Conservation (phyloP, 1,140 invertebrate genomes). For the Helicoverpa armigera region DNA sequence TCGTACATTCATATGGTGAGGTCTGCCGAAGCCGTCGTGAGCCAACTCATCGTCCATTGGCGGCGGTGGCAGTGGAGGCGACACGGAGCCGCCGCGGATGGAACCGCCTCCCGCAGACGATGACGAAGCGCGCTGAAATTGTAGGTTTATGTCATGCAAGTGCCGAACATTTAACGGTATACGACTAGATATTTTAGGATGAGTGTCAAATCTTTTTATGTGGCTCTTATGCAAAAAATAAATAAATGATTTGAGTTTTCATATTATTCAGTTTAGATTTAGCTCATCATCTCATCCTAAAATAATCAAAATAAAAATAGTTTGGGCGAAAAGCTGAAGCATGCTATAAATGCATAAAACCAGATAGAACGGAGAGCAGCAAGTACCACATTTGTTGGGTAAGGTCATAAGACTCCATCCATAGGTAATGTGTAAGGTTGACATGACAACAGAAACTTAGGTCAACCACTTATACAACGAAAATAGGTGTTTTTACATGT, state of each 20-base stretch:
- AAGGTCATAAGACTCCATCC: conserved; percentile 3
- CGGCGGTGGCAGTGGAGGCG: conserved; percentile 95
- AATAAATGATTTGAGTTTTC: no score
- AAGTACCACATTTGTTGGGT: neutral
- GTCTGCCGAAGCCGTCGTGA: conserved; percentile 91
- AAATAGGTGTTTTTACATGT: neutral
- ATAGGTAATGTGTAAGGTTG: conserved; percentile 11
- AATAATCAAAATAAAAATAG: neutral
- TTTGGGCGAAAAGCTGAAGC: neutral
- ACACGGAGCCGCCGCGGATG: conserved; percentile 87
- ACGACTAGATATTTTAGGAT: neutral
- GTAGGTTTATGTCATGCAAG: neutral
- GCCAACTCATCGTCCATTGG: conserved; percentile 90
- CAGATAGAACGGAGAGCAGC: neutral
- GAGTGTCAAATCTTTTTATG: neutral
- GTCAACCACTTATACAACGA: conserved; percentile 29
- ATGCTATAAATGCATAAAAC: neutral
- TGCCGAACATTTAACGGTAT: conserved; percentile 12
- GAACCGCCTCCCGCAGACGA: conserved; percentile 71
- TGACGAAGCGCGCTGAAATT: conserved; percentile 75
- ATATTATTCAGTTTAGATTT: neutral
- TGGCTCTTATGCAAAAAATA: no score
- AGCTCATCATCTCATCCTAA: neutral
- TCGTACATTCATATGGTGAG: conserved; percentile 71
- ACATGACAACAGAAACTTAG: conserved; percentile 16